A percentile compares a stretch with the other conserved stretches of the same genome.
These are phyloP conservation scores for Drosophila nigrodunni DNA, from an alignment of 1,140 invertebrate genomes.

Conservation along the genomic window DNA sequence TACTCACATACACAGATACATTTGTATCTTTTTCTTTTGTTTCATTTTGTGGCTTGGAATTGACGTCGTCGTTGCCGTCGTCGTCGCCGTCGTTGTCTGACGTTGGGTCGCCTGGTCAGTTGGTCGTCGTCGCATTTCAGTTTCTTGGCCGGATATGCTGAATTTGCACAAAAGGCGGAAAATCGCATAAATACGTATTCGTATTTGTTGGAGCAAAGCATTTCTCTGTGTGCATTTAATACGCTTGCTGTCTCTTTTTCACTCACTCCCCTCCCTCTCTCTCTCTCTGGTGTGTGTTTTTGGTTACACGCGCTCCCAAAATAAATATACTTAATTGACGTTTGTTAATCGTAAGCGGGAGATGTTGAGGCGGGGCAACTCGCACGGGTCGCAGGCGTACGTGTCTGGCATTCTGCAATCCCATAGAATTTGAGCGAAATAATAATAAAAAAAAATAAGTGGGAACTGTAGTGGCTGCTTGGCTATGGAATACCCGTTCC, in stretches of 20 bases:
- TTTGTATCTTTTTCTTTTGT: conserved; percentile 31
- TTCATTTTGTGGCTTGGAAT: conserved; percentile 68
- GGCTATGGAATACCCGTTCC: no score
- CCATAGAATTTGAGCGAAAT: conserved; percentile 11
- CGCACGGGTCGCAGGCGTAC: conserved; percentile 1
- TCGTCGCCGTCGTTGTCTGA: conserved; percentile 17
- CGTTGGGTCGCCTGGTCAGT: conserved; percentile 19
- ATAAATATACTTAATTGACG: conserved; percentile 82
- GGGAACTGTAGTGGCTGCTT: neutral
- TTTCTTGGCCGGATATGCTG: conserved; percentile 81
- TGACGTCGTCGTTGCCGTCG: conserved; percentile 52
- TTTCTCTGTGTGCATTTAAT: conserved; percentile 1
- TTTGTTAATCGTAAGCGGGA: conserved; percentile 65
- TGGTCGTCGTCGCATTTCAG: conserved; percentile 76
- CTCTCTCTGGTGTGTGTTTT: conserved; percentile 22
- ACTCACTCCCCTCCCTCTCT: conserved; percentile 16
- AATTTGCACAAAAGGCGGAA: conserved; percentile 77
- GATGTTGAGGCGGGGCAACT: conserved; percentile 1
- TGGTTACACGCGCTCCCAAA: conserved; percentile 72
- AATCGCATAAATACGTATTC: conserved; percentile 69
- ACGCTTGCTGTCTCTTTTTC: conserved; percentile 16
- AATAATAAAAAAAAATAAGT: conserved; percentile 17
- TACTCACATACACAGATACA: neutral
- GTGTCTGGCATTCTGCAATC: conserved; percentile 34
- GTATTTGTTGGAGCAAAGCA: conserved; percentile 22